These are phyloP conservation scores for Plodia interpunctella DNA, from an alignment of 1,140 invertebrate genomes.

Conservation along the genomic window DNA sequence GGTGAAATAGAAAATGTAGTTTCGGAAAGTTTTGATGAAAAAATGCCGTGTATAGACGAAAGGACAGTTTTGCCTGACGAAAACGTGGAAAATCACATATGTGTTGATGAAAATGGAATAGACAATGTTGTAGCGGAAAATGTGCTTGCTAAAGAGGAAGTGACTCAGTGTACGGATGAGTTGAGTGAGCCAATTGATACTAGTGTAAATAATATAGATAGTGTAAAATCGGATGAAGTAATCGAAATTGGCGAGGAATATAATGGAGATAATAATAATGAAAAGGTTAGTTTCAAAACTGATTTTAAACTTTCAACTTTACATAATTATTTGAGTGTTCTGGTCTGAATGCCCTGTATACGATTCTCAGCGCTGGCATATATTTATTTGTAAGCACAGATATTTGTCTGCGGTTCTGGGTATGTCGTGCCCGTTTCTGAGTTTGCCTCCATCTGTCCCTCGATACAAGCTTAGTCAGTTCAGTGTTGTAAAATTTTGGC, in stretches of 20 bases:
- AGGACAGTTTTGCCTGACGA: constrained; percentile 14
- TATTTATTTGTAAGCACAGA: too few species aligned
- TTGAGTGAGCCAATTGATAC: constrained; percentile 9
- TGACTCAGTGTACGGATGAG: constrained; percentile 5
- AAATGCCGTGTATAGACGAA: constrained; percentile 6
- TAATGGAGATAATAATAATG: background rate
- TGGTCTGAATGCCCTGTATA: too few species aligned
- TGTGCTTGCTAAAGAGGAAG: background rate
- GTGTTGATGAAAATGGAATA: constrained; percentile 14
- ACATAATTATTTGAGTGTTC: too few species aligned
- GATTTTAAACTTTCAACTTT: too few species aligned
- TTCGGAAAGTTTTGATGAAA: constrained; percentile 6
- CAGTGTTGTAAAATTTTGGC: too few species aligned
- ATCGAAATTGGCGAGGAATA: background rate
- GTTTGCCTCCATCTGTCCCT: too few species aligned
- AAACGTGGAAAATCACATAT: constrained; percentile 9
- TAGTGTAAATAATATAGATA: background rate
- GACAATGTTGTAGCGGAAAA: background rate
- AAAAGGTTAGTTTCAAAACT: background rate
- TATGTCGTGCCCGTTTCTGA: too few species aligned
- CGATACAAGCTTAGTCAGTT: too few species aligned
- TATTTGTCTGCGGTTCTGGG: too few species aligned
- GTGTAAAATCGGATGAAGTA: background rate
- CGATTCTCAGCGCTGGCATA: too few species aligned
- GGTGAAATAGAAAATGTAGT: constrained; percentile 11